Evolutionary conservation across 2,888 invertebrate species (phyloP).

Genomic region (Zele albiditarsus): DNA sequence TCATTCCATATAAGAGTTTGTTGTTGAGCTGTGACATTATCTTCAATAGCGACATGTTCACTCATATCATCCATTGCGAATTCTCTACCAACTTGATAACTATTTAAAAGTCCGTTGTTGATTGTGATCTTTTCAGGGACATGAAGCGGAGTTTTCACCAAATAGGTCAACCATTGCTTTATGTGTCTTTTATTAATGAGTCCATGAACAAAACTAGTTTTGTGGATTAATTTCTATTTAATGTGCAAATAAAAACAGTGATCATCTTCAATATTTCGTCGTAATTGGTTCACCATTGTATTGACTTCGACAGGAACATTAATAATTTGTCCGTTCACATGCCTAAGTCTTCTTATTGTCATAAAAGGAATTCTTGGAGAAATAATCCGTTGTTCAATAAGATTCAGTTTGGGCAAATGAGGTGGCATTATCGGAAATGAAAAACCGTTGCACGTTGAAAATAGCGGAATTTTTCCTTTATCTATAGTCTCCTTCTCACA

Average conservation of each 20-base stretch:
- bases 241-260: conserved; percentile 64
- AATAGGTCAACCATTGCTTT: too few relatives aligned
- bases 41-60: conserved; percentile 50
- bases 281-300: conserved; percentile 64
- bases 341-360: conserved; percentile 52
- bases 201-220: conserved; percentile 60
- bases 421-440: conserved; percentile 33
- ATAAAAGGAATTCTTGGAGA: conserved; percentile 49
- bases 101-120: too few relatives aligned
- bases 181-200: conserved; percentile 55
- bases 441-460: conserved; percentile 34
- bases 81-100: neutral
- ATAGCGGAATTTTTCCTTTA: conserved; percentile 8
- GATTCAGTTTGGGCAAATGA: conserved; percentile 49
- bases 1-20: conserved; percentile 48
- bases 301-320: conserved; percentile 66
- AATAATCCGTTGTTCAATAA: conserved; percentile 48
- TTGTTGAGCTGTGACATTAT: conserved; percentile 53
- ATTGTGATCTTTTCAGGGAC: too few relatives aligned
- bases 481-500: conserved; percentile 2
- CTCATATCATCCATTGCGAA: conserved; percentile 26
- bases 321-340: conserved; percentile 61
- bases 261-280: conserved; percentile 63
- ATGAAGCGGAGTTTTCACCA: too few relatives aligned
- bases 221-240: conserved; percentile 60